Evolutionary conservation across 2,113 vertebrate species (phyloP).

Genomic region (Xiphias gladius): DNA sequence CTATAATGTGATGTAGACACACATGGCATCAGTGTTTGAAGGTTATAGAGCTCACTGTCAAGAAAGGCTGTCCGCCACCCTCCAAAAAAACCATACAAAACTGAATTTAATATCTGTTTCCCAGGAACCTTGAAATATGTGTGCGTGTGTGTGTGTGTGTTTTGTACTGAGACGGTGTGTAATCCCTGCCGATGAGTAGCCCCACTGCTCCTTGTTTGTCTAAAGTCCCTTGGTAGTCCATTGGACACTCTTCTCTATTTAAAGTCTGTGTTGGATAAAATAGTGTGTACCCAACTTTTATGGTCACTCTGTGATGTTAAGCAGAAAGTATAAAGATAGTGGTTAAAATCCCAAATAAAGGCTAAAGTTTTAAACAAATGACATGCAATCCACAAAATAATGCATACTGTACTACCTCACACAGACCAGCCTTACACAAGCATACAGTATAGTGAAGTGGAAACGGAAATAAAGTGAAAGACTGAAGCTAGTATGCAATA

Average conservation of each 20-base stretch:
- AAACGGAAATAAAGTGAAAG: too few relatives aligned
- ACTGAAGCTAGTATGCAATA: too few relatives aligned
- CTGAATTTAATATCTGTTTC: conserved; percentile 14
- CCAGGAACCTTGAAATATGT: conserved; percentile 16
- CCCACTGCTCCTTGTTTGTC: background rate
- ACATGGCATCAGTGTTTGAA: conserved; percentile 1
- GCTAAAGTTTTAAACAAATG: too few relatives aligned
- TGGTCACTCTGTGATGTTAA: conserved; percentile 17
- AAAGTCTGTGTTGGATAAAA: conserved; percentile 5
- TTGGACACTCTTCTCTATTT: conserved; percentile 7
- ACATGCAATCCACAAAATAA: too few relatives aligned
- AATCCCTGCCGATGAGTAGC: conserved; percentile 4
- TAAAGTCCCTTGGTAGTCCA: background rate
- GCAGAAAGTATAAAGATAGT: too few relatives aligned
- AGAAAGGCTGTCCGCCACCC: background rate
- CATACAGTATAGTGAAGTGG: too few relatives aligned
- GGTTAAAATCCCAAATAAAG: too few relatives aligned
- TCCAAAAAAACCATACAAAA: background rate
- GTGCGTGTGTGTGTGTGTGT: background rate
- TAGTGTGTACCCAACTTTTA: background rate
- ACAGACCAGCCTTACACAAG: too few relatives aligned
- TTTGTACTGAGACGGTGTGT: background rate
- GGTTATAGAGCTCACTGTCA: background rate
- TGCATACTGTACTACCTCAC: too few relatives aligned
- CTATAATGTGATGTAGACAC: background rate